phyloP scores from a whole-genome alignment of 2,797 vertebrate species.

The Pelochelys cantorii region DNA sequence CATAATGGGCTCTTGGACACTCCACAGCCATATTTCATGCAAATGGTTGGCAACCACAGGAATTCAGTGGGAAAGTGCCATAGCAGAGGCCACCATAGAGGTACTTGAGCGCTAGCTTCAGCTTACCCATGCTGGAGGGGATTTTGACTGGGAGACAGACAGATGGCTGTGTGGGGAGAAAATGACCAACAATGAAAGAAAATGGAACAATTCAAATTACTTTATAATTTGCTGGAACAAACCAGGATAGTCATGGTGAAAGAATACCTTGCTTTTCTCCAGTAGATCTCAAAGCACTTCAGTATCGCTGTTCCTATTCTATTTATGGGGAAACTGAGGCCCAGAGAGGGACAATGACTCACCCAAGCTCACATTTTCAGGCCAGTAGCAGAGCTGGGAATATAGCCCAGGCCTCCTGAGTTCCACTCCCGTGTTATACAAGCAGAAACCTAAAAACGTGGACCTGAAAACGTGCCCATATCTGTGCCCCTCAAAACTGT shows the following conservation, averaged over 20 bases:
- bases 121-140: background rate
- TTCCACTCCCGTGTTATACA: background rate
- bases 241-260: background rate
- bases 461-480: background rate
- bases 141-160: background rate
- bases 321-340: background rate
- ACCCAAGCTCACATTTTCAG: background rate
- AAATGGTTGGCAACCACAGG: background rate
- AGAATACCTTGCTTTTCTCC: background rate
- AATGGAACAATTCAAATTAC: background rate
- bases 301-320: background rate
- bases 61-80: background rate
- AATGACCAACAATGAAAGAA: background rate
- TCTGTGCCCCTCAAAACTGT: background rate
- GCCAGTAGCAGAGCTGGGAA: background rate
- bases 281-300: background rate
- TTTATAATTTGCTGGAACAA: background rate
- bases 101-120: background rate
- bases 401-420: background rate
- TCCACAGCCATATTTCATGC: background rate
- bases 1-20: background rate
- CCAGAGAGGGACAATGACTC: background rate
- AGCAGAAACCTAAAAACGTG: rapidly evolving
- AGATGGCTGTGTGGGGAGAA: background rate
- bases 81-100: background rate